phyloP scores from a whole-genome alignment of 1,140 invertebrate species.

The Stenopsyche tienmushanensis region DNA sequence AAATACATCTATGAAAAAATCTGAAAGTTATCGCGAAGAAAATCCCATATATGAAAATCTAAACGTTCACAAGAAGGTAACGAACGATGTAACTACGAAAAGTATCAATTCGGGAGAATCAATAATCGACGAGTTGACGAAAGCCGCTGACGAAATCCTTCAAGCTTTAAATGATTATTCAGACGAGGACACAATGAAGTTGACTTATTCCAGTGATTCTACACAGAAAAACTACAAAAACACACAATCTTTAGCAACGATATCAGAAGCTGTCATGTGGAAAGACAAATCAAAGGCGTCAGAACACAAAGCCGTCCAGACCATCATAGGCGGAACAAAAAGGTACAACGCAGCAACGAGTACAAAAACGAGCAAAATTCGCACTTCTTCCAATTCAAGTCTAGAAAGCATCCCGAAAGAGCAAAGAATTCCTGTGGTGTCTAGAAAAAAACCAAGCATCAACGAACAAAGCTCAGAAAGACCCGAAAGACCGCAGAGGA shows the following conservation, averaged over 20 bases:
- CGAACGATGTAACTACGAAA: constrained; percentile 18
- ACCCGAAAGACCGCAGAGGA: constrained; percentile 38
- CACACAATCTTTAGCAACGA: constrained; percentile 46
- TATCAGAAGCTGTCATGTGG: constrained; percentile 51
- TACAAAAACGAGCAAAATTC: constrained; percentile 35
- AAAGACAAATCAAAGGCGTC: constrained; percentile 41
- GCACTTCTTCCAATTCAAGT: constrained; percentile 50
- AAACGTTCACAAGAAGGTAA: constrained; percentile 2
- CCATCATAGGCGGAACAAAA: constrained; percentile 20
- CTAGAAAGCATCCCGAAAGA: constrained; percentile 48
- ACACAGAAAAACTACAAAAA: constrained; percentile 8
- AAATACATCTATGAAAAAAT: no score
- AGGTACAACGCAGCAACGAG: constrained; percentile 24
- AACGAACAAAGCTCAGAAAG: constrained; percentile 20
- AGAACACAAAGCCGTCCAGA: constrained; percentile 38
- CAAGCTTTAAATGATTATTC: constrained; percentile 57
- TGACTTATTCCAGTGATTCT: constrained; percentile 44
- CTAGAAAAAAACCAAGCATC: constrained; percentile 33
- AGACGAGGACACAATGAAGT: constrained; percentile 49
- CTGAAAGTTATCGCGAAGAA: not conserved
- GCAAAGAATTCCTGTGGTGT: constrained; percentile 7
- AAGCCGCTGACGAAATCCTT: constrained; percentile 57
- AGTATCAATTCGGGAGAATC: constrained; percentile 42
- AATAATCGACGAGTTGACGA: constrained; percentile 56
- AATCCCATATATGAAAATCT: constrained; percentile 36